Base-by-base conservation (phyloP, 2,888 invertebrate genomes). In the Cephus nigrinus region DNA sequence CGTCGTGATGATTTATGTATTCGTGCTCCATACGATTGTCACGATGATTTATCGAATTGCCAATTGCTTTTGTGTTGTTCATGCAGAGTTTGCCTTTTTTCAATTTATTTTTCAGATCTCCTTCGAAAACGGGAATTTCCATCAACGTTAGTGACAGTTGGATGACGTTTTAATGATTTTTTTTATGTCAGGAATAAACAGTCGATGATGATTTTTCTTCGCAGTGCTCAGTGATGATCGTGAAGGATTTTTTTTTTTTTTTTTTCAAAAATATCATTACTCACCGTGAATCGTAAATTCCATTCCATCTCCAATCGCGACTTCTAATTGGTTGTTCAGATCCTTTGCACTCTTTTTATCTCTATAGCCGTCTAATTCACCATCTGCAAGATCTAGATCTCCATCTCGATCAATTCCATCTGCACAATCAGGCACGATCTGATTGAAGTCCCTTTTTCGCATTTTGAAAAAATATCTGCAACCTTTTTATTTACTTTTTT, bases 241-340 rank as follows among this genome's bases (percentile, higher is more conserved):
- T 23, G 23, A 55, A 23, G 23, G 55, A 23, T 23, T 55, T 12
- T 68, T 30, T 75, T 30, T 30, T 23, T 55, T 15, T 35, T 75
- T n/a, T 55, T 34, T 34, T 71, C 69, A 55, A 55, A 9, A 35
- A 30, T 34, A 36, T 55, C 23, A 23, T 55, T 55, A 55, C 83
- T 91, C 94, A 95, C 97, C 97, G 92, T 97, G 97, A 93, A 97
- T 97, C 76, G 97, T 97, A 90, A 97, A 97, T 92, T 97, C 97
- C 96, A 97, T 97, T 84, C 97, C 97, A 91, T 97, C 97, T 74
- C 97, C 97, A 88, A 97, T 97, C 81, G 97, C 97, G 83, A 97
- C 97, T 93, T 98, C 97, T 84, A 97, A 94, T 92, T 97, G 96
- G 79, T 92, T 92, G 80, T 91, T 90, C 12, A 91, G 86, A 90